These are phyloP conservation scores for Apamea epomidion DNA, from an alignment of 2,888 invertebrate genomes.

Conservation along the genomic window DNA sequence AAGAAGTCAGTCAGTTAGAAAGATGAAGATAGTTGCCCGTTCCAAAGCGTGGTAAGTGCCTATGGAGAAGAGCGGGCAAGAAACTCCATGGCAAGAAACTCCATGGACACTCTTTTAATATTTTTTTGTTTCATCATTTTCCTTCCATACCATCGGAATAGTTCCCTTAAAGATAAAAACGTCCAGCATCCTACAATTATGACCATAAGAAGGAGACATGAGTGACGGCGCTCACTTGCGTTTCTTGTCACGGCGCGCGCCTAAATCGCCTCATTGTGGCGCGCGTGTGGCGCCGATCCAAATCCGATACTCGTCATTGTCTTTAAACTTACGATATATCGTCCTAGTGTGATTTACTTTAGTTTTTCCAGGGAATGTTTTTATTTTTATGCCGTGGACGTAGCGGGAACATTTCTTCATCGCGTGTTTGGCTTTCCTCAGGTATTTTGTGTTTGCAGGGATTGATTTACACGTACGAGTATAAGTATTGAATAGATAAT, in stretches of 20 bases:
- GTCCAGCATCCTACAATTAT: conserved; percentile 24
- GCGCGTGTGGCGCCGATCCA: conserved; percentile 71
- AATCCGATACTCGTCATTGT: conserved; percentile 71
- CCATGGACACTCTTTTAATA: not conserved
- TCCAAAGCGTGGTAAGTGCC: not conserved
- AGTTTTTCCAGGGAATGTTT: conserved; percentile 34
- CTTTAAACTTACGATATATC: conserved; percentile 68
- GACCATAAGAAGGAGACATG: conserved; percentile 32
- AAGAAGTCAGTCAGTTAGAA: no score
- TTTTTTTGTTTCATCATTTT: not conserved
- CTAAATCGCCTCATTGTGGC: conserved; percentile 68
- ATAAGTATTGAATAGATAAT: not conserved
- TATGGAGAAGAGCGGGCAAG: not conserved
- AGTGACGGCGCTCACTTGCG: conserved; percentile 57
- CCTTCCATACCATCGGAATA: not conserved
- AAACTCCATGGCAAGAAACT: not conserved
- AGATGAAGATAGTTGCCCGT: not conserved
- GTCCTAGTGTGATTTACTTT: conserved; percentile 51
- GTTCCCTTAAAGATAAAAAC: not conserved
- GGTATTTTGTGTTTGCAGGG: not conserved
- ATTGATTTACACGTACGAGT: not conserved
- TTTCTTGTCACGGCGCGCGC: conserved; percentile 66
- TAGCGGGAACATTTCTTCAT: conserved; percentile 12
- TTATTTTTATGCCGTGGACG: conserved; percentile 20
- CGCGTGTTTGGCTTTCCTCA: not conserved